These are phyloP conservation scores for Brachionus manjavacas DNA, from an alignment of 1,140 invertebrate species.

Conservation along the genomic window DNA sequence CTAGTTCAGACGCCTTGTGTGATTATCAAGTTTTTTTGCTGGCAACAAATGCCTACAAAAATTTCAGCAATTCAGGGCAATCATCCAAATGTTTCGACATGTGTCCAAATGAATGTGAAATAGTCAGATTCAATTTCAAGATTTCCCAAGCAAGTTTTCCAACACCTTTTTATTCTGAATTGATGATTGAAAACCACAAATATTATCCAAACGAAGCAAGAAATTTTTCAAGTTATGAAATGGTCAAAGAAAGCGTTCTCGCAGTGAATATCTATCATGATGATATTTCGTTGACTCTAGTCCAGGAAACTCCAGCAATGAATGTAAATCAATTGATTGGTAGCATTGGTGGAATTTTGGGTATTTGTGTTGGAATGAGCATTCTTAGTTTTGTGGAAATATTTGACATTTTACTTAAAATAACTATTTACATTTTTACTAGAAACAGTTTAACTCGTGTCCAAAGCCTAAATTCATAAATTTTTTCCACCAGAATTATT, in stretches of 20 bases:
- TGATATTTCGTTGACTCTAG: neutral
- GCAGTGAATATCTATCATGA: slow-evolving; percentile 36
- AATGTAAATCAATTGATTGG: neutral
- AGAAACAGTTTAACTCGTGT: too few relatives aligned
- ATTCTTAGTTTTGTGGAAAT: slow-evolving; percentile 28
- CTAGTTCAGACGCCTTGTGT: neutral
- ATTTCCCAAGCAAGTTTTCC: slow-evolving; percentile 3
- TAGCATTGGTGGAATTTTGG: slow-evolving; percentile 21
- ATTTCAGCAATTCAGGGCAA: neutral
- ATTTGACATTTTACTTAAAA: neutral
- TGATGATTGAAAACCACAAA: neutral
- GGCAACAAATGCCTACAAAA: neutral
- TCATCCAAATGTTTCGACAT: neutral
- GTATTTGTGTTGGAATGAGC: slow-evolving; percentile 31
- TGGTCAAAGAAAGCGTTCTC: neutral
- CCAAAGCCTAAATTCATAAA: too few relatives aligned
- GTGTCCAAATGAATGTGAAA: neutral
- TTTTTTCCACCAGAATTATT: too few relatives aligned
- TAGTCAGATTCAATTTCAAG: neutral
- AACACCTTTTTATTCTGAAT: neutral
- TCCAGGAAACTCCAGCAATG: slow-evolving; percentile 4
- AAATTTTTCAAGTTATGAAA: neutral
- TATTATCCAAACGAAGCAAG: neutral
- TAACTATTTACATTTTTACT: neutral
- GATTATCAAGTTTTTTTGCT: neutral